Evolutionary conservation across 2,888 invertebrate species (phyloP), one percentile per base, ranked within the genome.

Genomic region (Melieria omissa): DNA sequence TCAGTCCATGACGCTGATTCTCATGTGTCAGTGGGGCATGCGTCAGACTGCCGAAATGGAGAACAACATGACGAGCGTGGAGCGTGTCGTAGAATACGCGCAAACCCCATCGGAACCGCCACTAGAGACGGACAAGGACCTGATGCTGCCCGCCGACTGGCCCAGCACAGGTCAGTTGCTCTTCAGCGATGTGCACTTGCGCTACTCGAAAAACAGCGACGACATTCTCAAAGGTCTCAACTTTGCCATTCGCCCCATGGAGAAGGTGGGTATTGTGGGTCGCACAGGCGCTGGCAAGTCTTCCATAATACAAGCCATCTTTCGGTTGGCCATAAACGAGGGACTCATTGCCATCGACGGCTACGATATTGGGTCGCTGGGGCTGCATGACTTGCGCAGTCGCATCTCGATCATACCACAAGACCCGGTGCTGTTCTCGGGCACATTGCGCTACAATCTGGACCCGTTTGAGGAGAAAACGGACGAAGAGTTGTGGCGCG

Each of bases 381-480:
- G 93, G 0, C 88, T 97, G 5, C 90, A 92, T 84, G 93, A 94
- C 79, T 88, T 98, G 14, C 89, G 97, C 61, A 90, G 90, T 70
- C 93, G 92, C 80, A 93, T 98, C 71, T 93, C 97, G 0, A 97
- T 97, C 74, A 97, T 97, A 80, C 97, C 97, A 0, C 97, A 97
- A 89, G 95, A 96, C 81, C 96, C 96, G 0, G 91, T 95, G 29
- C 86, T 97, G n/a, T 96, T 97, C 85, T 93, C 93, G 0, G 94
- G 94, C 5, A 92, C 93, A 29, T 85, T 97, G 62, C 89, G 96
- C 14, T 91, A 93, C 83, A 96, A 96, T 86, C 88, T 96, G 83
- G 96, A 96, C 88, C 96, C 96, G 0, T 95, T 95, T 80, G 90
- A 91, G 72, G 90, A 92, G 82, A 91, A 90, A 77, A 88, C 89